Conservation (phyloP, 2,888 invertebrate species). For the Eupsilia transversa region DNA sequence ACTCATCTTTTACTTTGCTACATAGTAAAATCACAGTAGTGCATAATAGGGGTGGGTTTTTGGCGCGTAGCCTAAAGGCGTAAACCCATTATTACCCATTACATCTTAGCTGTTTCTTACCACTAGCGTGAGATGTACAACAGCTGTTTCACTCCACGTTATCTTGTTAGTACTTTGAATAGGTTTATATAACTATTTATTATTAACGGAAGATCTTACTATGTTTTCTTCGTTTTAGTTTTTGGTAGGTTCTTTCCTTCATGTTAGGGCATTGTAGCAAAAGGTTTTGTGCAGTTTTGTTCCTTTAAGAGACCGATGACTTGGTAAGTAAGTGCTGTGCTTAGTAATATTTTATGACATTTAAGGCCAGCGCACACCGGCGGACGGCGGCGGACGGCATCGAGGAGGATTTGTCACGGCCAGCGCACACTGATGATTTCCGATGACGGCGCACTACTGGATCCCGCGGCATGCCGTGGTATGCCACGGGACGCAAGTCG, state of each 20-base stretch:
- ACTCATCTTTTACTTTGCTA: background rate
- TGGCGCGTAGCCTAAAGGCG: conserved; percentile 55
- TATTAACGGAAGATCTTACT: background rate
- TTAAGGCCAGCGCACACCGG: too few relatives aligned
- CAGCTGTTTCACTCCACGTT: conserved; percentile 47
- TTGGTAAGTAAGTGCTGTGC: too few relatives aligned
- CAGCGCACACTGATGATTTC: too few relatives aligned
- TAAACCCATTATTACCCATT: conserved; percentile 52
- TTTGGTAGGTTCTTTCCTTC: background rate
- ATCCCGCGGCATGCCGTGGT: too few relatives aligned
- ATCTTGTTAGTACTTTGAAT: conserved; percentile 34
- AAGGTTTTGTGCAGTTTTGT: background rate
- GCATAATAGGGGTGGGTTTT: conserved; percentile 22
- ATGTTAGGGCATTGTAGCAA: background rate
- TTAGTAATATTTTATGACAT: background rate
- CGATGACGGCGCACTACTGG: too few relatives aligned
- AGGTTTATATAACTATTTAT: conserved; percentile 27
- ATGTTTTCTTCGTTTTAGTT: background rate
- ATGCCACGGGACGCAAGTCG: background rate
- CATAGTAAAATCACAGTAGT: conserved; percentile 29
- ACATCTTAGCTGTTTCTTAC: conserved; percentile 50
- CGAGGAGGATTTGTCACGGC: too few relatives aligned
- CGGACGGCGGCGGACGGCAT: too few relatives aligned
- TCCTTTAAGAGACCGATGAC: background rate
- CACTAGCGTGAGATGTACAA: conserved; percentile 47